Base-by-base conservation (phyloP, 2,888 invertebrate species). In the Homarus gammarus region DNA sequence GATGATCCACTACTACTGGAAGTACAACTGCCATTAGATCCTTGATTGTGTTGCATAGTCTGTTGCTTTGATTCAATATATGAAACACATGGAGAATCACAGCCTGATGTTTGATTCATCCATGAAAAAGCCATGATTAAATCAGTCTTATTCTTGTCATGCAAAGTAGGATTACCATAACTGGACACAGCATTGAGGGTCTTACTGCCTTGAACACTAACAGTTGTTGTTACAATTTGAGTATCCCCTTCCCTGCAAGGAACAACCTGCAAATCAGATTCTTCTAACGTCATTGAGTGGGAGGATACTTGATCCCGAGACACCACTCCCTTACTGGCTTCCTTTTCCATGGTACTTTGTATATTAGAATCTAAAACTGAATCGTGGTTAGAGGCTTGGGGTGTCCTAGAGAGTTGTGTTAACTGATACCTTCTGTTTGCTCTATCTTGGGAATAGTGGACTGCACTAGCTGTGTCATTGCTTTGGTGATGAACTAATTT, bases 201-300 rank as follows among this genome's bases (percentile, higher is more conserved):
- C n/a, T 68, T 84, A 27, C 68, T 77, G 31, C 73, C 44, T 31
- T 36, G 44, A 51, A 68, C 73, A 64, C 56, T 81, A 15, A 64
- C 75, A 22, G 83, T 85, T 22, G 85, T 68, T 51, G 77, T 75
- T 18, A 73, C 78, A 27, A 70, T 61, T 72, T 88, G 88, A 6
- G 83, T 77, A 70, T 88, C 88, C 1, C 83, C 88, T 51, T 88
- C 88, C 51, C 88, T 31, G 44, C 88, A 88, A 6, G 88, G 88
- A 38, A 88, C 88, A n/a, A 88, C 88, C 68, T 88, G 88, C 51
- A 88, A 64, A 64, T 88, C 88, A 22, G 88, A 88, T 1, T 81
- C 78, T 33, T 88, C 88, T 8, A 64, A 15, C 27, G 2, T 56
- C 38, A 40, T 51, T n/a, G 70, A 27, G 40, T 75, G 75, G 22